These are phyloP conservation scores for Halcyon senegalensis DNA, from an alignment of 2,113 vertebrate species.

Conservation along the genomic window DNA sequence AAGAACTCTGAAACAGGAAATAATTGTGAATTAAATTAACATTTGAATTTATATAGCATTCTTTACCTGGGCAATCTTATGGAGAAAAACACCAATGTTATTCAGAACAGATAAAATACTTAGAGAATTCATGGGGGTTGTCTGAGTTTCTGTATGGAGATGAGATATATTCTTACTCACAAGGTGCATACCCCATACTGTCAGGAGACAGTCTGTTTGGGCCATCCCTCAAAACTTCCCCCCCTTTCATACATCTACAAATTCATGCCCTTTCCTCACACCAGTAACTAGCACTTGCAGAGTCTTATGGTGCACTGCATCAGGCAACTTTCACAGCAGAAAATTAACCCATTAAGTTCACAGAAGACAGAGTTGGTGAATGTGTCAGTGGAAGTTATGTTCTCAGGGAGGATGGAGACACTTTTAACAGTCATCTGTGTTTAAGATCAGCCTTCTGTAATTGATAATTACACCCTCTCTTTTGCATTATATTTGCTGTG, in stretches of 20 bases:
- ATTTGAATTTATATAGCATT: background rate
- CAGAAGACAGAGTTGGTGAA: background rate
- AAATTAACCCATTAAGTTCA: background rate
- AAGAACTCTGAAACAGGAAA: background rate
- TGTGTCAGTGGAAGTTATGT: fast-evolving
- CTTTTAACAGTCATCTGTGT: background rate
- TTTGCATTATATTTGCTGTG: background rate
- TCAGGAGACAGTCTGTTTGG: background rate
- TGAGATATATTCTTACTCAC: background rate
- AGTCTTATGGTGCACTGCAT: background rate
- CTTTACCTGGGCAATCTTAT: background rate
- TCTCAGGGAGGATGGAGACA: background rate
- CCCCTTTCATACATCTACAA: background rate
- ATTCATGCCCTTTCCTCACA: background rate
- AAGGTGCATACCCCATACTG: background rate
- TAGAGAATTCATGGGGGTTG: fast-evolving
- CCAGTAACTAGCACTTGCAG: background rate
- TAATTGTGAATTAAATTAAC: background rate
- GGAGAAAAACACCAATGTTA: background rate
- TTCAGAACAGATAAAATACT: background rate
- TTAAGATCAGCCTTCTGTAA: background rate
- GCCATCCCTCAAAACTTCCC: background rate
- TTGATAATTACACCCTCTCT: background rate
- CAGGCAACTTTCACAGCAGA: background rate
- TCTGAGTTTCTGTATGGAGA: background rate